Evolutionary conservation across 1,140 invertebrate species (phyloP).

Genomic region (Notospermus geniculatus): DNA sequence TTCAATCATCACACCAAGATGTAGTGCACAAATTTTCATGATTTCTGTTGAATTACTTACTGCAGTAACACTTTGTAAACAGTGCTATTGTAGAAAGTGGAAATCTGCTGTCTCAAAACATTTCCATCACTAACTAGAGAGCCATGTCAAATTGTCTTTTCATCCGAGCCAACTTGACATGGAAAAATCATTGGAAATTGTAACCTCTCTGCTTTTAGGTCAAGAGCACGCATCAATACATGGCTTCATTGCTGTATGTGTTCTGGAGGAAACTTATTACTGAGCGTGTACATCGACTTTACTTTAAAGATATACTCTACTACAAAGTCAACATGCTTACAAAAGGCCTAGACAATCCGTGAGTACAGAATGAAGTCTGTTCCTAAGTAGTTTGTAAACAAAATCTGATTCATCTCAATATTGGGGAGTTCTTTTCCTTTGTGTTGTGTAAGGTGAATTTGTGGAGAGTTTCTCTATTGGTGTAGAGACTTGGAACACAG

Average conservation of each 20-base stretch:
- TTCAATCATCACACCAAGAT: neutral
- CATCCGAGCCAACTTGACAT: too few species aligned
- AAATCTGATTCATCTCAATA: too few species aligned
- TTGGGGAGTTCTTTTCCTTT: neutral
- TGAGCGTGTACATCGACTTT: conserved; percentile 54
- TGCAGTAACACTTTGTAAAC: too few species aligned
- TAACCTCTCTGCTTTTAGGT: conserved; percentile 38
- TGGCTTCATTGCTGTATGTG: conserved; percentile 57
- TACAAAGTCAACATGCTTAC: conserved; percentile 60
- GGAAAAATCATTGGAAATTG: too few species aligned
- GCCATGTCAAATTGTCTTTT: too few species aligned
- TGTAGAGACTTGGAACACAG: neutral
- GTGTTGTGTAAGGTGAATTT: neutral
- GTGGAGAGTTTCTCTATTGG: neutral
- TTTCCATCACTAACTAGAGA: too few species aligned
- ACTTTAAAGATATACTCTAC: conserved; percentile 59
- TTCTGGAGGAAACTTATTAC: conserved; percentile 57
- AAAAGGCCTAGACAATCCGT: conserved; percentile 61
- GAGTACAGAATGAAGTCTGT: too few species aligned
- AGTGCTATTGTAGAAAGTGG: too few species aligned
- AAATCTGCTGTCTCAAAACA: too few species aligned
- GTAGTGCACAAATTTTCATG: neutral
- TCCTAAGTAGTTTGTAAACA: too few species aligned
- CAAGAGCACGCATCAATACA: conserved; percentile 52
- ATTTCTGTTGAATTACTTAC: too few species aligned